Conservation (phyloP, 2,113 vertebrate genomes). For the Lanius ludovicianus region DNA sequence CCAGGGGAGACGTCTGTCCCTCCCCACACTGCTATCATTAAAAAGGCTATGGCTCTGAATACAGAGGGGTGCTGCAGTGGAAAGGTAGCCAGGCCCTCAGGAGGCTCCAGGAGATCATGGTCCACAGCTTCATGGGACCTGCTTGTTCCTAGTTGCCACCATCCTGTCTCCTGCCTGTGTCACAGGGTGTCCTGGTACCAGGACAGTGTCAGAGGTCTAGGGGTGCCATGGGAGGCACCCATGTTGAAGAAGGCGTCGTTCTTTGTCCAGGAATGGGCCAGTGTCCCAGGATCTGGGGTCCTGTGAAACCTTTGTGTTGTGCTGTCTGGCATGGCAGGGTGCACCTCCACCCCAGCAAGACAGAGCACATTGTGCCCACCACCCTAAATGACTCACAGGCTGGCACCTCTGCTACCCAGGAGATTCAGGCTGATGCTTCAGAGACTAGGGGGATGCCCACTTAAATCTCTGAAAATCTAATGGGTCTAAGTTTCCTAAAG, state of each 20-base stretch:
- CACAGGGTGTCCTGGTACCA: background rate
- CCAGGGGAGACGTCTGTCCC: background rate
- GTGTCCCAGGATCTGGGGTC: background rate
- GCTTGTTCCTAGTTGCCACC: background rate
- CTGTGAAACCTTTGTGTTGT: background rate
- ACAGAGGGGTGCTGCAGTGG: background rate
- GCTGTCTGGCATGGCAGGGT: background rate
- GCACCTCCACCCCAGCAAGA: background rate
- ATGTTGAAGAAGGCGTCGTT: background rate
- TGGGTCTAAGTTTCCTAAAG: background rate
- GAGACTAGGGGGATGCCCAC: background rate
- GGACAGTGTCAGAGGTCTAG: no score
- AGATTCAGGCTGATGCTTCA: background rate
- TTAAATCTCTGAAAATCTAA: background rate
- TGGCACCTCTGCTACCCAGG: no score
- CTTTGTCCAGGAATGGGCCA: rapidly evolving
- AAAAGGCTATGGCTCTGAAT: background rate
- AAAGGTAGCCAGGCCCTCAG: background rate
- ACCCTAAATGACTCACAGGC: background rate
- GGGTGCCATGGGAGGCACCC: rapidly evolving
- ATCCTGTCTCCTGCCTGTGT: rapidly evolving
- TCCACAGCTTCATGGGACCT: background rate
- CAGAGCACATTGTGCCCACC: background rate
- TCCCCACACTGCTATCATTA: background rate
- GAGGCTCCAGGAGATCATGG: background rate